Percentiles rank a stretch among this genome's conserved stretches.
phyloP scores from a whole-genome alignment of 2,113 vertebrate species.

The Scalopus aquaticus region DNA sequence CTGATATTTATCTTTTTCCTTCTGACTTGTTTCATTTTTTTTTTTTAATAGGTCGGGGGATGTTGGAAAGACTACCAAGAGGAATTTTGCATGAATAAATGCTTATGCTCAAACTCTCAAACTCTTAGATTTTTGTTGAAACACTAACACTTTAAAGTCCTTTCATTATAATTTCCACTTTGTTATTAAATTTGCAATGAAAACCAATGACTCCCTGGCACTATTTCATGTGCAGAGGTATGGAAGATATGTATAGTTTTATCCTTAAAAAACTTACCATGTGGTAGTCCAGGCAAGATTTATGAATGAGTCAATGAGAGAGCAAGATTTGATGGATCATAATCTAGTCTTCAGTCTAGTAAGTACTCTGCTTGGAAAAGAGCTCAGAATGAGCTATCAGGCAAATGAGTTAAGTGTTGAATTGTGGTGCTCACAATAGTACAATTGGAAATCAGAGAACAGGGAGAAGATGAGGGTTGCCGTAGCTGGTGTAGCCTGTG shows the following conservation, averaged over 20 bases:
- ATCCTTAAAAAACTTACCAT: constrained; percentile 14
- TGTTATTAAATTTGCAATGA: background rate
- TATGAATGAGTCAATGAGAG: background rate
- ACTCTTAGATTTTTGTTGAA: background rate
- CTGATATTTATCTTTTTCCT: background rate
- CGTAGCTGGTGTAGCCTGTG: background rate
- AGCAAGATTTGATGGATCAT: background rate
- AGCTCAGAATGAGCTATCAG: background rate
- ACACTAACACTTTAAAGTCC: background rate
- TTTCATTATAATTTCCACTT: background rate
- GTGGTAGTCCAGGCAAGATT: background rate
- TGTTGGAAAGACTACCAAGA: background rate
- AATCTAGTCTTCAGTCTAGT: background rate
- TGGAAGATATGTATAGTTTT: background rate
- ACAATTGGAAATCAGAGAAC: background rate
- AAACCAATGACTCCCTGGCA: background rate
- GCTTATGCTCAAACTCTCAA: background rate
- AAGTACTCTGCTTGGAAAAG: background rate
- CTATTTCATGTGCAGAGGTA: background rate
- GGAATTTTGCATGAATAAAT: background rate
- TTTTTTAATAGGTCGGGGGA: background rate
- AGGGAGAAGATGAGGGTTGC: background rate
- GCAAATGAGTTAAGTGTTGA: background rate
- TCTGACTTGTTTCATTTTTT: background rate
- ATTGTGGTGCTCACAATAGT: background rate